These are phyloP conservation scores for Calameuta pallipes DNA, from an alignment of 2,888 invertebrate genomes.

Conservation along the genomic window DNA sequence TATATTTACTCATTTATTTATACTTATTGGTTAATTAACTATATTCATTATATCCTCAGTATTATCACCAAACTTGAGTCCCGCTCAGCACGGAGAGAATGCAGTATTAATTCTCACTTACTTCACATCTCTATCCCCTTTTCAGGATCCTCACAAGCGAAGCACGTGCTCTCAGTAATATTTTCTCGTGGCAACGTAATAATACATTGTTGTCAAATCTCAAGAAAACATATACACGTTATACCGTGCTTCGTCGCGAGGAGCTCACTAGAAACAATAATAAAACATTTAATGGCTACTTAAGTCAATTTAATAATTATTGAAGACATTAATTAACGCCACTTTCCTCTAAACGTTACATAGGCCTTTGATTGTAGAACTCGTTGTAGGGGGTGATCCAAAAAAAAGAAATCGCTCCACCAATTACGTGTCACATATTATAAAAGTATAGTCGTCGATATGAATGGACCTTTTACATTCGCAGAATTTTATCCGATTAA, in stretches of 20 bases:
- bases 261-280: slow-evolving; percentile 16
- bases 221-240: slow-evolving; percentile 1
- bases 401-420: background rate
- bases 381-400: slow-evolving; percentile 32
- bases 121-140: slow-evolving; percentile 5
- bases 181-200: slow-evolving; percentile 2
- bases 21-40: slow-evolving; percentile 16
- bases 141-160: background rate
- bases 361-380: slow-evolving; percentile 55
- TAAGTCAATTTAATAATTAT: slow-evolving; percentile 35
- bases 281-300: slow-evolving; percentile 24
- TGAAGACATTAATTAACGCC: slow-evolving; percentile 49
- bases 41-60: slow-evolving; percentile 25
- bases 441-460: background rate
- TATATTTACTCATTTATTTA: background rate
- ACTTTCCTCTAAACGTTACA: slow-evolving; percentile 44
- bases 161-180: background rate
- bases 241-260: slow-evolving; percentile 1
- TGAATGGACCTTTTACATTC: background rate
- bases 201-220: slow-evolving; percentile 10
- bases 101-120: slow-evolving; percentile 12
- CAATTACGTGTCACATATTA: background rate
- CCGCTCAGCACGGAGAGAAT: slow-evolving; percentile 32
- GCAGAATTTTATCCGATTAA: background rate
- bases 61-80: slow-evolving; percentile 39